These are phyloP conservation scores for Platycercus adscitus DNA, from an alignment of 2,113 vertebrate genomes.

Conservation along the genomic window DNA sequence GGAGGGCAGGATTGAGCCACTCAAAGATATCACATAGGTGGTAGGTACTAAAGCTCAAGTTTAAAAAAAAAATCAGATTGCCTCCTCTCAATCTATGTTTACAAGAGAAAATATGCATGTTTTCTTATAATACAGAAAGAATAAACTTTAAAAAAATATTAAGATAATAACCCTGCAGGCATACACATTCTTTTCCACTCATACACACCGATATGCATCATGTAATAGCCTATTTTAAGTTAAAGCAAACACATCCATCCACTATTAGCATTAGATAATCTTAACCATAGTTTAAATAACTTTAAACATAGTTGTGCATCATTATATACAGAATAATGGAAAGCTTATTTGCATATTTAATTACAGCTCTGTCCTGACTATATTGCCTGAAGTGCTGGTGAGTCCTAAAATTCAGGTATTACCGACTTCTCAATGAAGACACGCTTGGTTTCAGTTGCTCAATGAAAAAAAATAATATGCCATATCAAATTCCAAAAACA, in stretches of 20 bases:
- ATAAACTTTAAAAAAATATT: neutral
- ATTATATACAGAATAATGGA: neutral
- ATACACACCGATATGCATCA: accelerated
- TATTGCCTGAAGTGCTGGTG: neutral
- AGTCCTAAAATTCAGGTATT: neutral
- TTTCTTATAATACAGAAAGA: neutral
- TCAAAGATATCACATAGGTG: neutral
- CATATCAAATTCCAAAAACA: neutral
- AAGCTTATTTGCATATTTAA: neutral
- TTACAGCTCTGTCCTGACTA: neutral
- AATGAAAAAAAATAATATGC: neutral
- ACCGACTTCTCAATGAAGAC: neutral
- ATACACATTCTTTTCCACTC: neutral
- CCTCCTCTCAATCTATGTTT: neutral
- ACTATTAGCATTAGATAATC: neutral
- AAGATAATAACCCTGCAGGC: neutral
- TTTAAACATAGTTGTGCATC: neutral
- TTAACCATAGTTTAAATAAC: neutral
- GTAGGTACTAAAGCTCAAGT: neutral
- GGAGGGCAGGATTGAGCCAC: neutral
- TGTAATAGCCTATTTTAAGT: neutral
- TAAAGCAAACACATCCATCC: neutral
- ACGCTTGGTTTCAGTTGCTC: neutral
- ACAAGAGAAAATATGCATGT: neutral
- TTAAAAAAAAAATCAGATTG: neutral